Percentiles rank a stretch among this genome's conserved stretches.
Conservation (phyloP, 2,113 vertebrate species). For the Pao palembangensis region DNA sequence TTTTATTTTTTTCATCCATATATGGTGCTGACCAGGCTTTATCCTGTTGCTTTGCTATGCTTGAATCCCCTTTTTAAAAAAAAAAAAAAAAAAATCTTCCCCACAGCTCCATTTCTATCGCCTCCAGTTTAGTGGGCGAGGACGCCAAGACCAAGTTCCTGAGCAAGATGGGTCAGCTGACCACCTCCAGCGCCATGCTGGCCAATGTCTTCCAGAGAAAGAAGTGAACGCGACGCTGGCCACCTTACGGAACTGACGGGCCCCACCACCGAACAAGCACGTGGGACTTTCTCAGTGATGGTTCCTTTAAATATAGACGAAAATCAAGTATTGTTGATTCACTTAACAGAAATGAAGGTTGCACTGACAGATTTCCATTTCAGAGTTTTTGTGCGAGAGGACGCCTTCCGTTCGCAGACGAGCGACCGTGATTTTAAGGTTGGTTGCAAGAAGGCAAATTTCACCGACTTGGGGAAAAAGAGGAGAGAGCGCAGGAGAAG, state of each 20-base stretch:
- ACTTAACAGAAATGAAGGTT: constrained; percentile 3
- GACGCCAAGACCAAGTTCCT: constrained; percentile 99
- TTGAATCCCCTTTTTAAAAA: neutral
- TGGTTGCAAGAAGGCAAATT: neutral
- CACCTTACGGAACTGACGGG: constrained; percentile 55
- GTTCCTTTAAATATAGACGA: constrained; percentile 4
- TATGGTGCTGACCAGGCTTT: neutral
- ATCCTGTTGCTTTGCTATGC: neutral
- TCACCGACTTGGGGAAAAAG: constrained; percentile 27
- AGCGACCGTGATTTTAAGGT: constrained; percentile 9
- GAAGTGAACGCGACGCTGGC: constrained; percentile 70
- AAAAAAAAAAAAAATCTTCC: neutral
- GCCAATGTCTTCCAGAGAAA: constrained; percentile 99
- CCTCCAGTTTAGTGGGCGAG: constrained; percentile 95
- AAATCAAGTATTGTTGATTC: constrained; percentile 17
- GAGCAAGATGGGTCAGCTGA: constrained; percentile 99
- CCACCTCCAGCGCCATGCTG: constrained; percentile 97
- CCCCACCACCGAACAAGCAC: constrained; percentile 60
- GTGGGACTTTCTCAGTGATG: constrained; percentile 16
- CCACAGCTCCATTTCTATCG: constrained; percentile 91
- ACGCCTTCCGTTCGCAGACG: neutral
- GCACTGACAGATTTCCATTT: constrained; percentile 1
- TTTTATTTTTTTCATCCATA: neutral
- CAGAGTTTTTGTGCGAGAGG: constrained; percentile 10
- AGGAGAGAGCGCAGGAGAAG: neutral